Base-by-base conservation (phyloP, 2,113 vertebrate species). In the Lutjanus erythropterus region DNA sequence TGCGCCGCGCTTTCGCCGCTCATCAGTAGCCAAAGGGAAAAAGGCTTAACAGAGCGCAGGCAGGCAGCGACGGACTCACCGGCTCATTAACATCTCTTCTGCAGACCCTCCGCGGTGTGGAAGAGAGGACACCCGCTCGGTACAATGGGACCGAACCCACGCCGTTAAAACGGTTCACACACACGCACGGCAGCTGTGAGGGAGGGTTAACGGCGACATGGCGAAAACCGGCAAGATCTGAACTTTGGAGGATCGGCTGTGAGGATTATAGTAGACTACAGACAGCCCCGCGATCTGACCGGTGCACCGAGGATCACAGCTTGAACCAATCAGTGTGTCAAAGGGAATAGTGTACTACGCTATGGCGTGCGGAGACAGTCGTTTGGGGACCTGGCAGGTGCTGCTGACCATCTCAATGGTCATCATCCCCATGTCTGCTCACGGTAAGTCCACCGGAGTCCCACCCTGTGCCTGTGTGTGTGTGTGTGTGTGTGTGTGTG, bases 321-420 rank as follows among this genome's bases (percentile, higher is more conserved):
- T 59, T 46, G 64, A 65, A 49, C 58, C 73, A 21, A 68, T 27
- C 73, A 21, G 71, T 27, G 50, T 14, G 58, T 62, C 71, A n/a
- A 9, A 58, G 27, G 64, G 65, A 86, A n/a, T 1, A 61, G 70
- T 12, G n/a, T 3, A 1, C 49, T 55, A 41, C n/a, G 58, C 41
- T 21, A 93, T 93, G 92, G 89, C 86, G 84, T 65, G 71, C 60
- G 67, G 42, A 44, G 68, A 84, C 79, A 27, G 81, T 29, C 84
- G 90, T 52, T 35, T 80, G 82, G 64, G 79, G 61, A 86, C 80
- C 85, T 92, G 92, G 93, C 91, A 91, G 88, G 80, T 93, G 86
- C 81, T 94, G 0, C 83, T 94, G 83, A 81, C 87, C 91, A 81
- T 94, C 90, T 87, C 89, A 0, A 52, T 92, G 81, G 72, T 94